These are phyloP conservation scores for Acanthornis magna DNA, from an alignment of 2,797 vertebrate genomes.

Conservation along the genomic window DNA sequence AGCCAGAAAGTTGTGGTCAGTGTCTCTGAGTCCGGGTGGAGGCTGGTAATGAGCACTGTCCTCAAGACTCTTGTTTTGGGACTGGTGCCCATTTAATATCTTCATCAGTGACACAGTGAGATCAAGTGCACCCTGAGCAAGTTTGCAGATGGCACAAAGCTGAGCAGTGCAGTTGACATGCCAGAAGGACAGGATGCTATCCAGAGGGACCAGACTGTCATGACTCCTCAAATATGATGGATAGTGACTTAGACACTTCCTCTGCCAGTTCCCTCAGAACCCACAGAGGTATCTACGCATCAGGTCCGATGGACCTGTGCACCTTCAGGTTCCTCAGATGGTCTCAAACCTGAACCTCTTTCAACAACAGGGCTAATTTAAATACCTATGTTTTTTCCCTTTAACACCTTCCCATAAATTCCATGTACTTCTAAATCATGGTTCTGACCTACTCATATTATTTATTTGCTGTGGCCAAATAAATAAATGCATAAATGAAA, in stretches of 20 bases:
- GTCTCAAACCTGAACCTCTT: background rate
- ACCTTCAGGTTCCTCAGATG: background rate
- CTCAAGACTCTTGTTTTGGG: background rate
- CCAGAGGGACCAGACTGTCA: background rate
- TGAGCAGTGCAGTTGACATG: background rate
- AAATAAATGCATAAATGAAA: background rate
- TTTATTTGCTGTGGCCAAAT: background rate
- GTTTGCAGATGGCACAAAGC: background rate
- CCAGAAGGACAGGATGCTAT: background rate
- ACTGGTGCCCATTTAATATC: background rate
- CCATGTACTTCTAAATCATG: background rate
- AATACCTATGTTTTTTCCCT: background rate
- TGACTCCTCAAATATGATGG: background rate
- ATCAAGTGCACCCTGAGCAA: background rate
- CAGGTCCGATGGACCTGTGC: background rate
- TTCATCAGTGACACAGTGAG: background rate
- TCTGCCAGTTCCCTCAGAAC: background rate
- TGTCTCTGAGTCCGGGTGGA: background rate
- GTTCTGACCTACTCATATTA: background rate
- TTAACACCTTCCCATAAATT: background rate
- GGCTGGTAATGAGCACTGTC: background rate
- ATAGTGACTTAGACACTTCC: background rate
- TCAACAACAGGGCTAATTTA: background rate
- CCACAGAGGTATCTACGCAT: accelerated
- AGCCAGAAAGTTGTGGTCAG: background rate